Conservation (phyloP, 2,113 vertebrate genomes). For the Otolemur garnettii region DNA sequence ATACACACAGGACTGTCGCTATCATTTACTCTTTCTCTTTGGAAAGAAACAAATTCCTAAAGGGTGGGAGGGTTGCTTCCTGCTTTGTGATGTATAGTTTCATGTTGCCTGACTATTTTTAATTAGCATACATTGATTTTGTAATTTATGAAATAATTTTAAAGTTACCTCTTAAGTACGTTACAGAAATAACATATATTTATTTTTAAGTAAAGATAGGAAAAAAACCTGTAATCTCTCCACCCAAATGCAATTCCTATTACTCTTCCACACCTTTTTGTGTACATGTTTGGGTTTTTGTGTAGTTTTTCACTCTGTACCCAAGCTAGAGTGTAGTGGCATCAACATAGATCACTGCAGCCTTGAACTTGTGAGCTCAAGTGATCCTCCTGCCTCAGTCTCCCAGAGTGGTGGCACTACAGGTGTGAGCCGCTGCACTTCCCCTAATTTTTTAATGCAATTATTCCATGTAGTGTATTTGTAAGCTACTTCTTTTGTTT, state of each 20-base stretch:
- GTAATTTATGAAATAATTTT: slow-evolving; percentile 26
- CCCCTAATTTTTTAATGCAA: background rate
- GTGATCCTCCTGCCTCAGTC: no score
- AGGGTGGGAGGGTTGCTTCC: background rate
- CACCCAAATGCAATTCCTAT: background rate
- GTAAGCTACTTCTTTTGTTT: slow-evolving; percentile 36
- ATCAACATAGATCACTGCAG: no score
- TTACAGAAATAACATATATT: background rate
- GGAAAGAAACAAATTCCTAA: slow-evolving; percentile 30
- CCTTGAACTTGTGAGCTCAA: no score
- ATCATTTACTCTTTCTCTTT: background rate
- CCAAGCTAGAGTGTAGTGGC: no score
- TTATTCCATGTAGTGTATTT: background rate
- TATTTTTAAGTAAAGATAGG: slow-evolving; percentile 56
- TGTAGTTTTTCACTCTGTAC: no score
- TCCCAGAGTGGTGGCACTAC: no score
- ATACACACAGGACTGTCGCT: background rate
- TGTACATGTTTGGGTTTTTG: background rate
- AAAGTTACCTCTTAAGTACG: slow-evolving; percentile 39
- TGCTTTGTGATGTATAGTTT: background rate
- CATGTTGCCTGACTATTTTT: slow-evolving; percentile 3
- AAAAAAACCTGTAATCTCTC: background rate
- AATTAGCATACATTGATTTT: slow-evolving; percentile 18
- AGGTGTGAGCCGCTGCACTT: no score
- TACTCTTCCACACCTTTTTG: slow-evolving; percentile 32